Percentiles rank a stretch among this genome's conserved stretches.
phyloP scores from a whole-genome alignment of 2,797 vertebrate genomes.

The Diplodus sargus region DNA sequence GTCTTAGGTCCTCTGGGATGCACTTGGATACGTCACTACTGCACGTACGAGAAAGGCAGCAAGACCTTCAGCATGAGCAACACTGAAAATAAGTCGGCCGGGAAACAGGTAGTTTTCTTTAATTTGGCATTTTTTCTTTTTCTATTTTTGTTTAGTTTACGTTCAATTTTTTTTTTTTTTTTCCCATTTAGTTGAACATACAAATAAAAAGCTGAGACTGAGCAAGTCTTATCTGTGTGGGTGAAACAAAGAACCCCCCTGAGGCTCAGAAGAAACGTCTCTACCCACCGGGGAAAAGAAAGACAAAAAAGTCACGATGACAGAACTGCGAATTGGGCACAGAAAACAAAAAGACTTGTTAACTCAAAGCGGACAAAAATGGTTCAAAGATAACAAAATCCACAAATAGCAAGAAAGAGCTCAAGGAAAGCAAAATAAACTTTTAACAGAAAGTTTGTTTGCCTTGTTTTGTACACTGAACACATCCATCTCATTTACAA shows the following conservation, averaged over 20 bases:
- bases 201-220: constrained; percentile 25
- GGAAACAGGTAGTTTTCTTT: constrained; percentile 89
- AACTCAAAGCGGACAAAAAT: constrained; percentile 44
- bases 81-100: constrained; percentile 93
- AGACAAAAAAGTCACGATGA: constrained; percentile 39
- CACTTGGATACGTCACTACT: constrained; percentile 97
- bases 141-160: neutral
- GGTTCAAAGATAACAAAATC: constrained; percentile 48
- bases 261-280: constrained; percentile 39
- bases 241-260: constrained; percentile 45
- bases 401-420: constrained; percentile 48
- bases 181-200: constrained; percentile 15
- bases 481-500: constrained; percentile 1
- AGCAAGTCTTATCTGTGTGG: constrained; percentile 35
- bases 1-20: constrained; percentile 93
- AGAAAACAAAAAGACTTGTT: constrained; percentile 55
- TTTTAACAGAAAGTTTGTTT: neutral
- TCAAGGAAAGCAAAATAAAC: constrained; percentile 27
- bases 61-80: constrained; percentile 96
- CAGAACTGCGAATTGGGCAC: constrained; percentile 46
- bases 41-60: constrained; percentile 95
- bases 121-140: neutral
- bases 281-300: constrained; percentile 7
- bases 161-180: constrained; percentile 2
- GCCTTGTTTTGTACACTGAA: constrained; percentile 12